phyloP scores from a whole-genome alignment of 1,140 invertebrate genomes.

The Drosophila pandora region DNA sequence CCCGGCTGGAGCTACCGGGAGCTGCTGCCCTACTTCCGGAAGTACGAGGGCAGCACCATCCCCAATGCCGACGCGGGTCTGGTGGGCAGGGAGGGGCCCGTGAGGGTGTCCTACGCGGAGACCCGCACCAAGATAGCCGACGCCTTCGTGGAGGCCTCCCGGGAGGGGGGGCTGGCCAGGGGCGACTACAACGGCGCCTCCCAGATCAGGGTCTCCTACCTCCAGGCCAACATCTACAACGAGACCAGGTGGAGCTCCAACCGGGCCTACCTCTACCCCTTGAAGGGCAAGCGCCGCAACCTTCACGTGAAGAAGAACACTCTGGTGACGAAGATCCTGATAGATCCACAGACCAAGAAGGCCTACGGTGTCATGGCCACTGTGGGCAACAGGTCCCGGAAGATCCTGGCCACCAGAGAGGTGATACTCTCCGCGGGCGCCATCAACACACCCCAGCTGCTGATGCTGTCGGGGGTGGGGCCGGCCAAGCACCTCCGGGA shows the following conservation, averaged over 20 bases:
- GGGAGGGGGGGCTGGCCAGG: constrained; percentile 87
- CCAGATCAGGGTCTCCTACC: constrained; percentile 86
- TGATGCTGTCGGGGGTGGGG: constrained; percentile 93
- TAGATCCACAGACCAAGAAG: constrained; percentile 87
- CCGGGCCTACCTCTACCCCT: constrained; percentile 89
- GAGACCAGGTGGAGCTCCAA: constrained; percentile 90
- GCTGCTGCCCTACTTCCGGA: constrained; percentile 92
- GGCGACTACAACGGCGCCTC: constrained; percentile 89
- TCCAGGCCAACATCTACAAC: constrained; percentile 88
- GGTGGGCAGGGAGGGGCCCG: constrained; percentile 85
- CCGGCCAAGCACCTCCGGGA: constrained; percentile 88
- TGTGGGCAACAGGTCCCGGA: constrained; percentile 84
- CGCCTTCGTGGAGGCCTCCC: constrained; percentile 88
- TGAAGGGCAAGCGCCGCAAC: constrained; percentile 86
- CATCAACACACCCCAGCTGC: constrained; percentile 90
- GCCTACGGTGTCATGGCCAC: constrained; percentile 88
- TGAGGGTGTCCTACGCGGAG: constrained; percentile 84
- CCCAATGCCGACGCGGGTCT: constrained; percentile 84
- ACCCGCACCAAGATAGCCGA: constrained; percentile 86
- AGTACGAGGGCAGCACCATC: constrained; percentile 88
- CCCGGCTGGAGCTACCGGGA: constrained; percentile 92
- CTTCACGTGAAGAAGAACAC: constrained; percentile 87
- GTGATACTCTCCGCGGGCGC: constrained; percentile 91
- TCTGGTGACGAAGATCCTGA: constrained; percentile 89
- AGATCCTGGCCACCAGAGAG: constrained; percentile 88